Evolutionary conservation across 2,888 invertebrate genomes (phyloP), one percentile per base, ranked within the genome.

Genomic region (Eilema depressum): DNA sequence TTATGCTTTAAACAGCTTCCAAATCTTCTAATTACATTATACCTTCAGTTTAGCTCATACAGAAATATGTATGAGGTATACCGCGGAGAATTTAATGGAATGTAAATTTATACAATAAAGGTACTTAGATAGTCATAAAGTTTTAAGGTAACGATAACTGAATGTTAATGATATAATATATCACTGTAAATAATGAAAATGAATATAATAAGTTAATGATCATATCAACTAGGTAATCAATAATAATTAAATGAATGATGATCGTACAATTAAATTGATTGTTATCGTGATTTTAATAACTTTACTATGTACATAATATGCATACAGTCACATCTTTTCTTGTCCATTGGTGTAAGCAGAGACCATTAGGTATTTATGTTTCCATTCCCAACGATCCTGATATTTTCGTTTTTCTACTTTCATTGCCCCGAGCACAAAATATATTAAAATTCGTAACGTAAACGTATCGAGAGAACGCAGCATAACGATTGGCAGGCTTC

Each of bases 241-340:
- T 26, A 26, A 59, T 59, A 14, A 53, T 53, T n/a, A 20, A 53
- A n/a, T 53, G 20, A 53, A 53, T n/a, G 53, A 53, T 53, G 10
- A 53, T n/a, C n/a, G 53, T 53, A 10, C 53, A 53, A 53, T n/a
- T 53, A n/a, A 20, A 53, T 53, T 53, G 53, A 53, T 53, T 53
- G n/a, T 53, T 53, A 53, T 53, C 53, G 53, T n/a, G n/a, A 53
- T 53, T 53, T 53, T 53, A n/a, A 53, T n/a, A 53, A 53, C 53
- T 53, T 5, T n/a, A 53, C n/a, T 20, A 53, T n/a, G n/a, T 53
- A 53, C n/a, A 8, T 41, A 41, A 17, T 41, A 41, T 41, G 4
- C 17, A 33, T 33, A 33, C 33, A 33, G 1, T 7, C 1, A 33
- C 10, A 37, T 30, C 30, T 7, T 7, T 30, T 30, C 4, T 7